These are phyloP conservation scores for Gorsachius magnificus DNA, from an alignment of 2,797 vertebrate species.

Conservation along the genomic window DNA sequence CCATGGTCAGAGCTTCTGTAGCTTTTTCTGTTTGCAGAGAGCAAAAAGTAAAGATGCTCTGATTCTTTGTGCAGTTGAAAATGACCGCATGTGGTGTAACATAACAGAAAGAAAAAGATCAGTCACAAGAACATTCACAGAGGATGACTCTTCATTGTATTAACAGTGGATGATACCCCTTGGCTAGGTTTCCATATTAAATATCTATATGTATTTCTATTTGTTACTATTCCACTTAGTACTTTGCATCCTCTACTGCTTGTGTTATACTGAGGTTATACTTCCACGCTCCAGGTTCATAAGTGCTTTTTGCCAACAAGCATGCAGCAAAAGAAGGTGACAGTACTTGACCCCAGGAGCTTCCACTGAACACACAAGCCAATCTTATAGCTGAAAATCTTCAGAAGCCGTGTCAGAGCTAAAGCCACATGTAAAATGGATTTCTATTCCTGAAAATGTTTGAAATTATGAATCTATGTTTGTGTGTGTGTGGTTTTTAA, in stretches of 20 bases:
- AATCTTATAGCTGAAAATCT: not conserved
- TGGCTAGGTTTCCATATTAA: not conserved
- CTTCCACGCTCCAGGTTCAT: not conserved
- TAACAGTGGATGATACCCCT: not conserved
- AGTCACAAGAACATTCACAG: not conserved
- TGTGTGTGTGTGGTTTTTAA: not conserved
- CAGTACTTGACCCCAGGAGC: not conserved
- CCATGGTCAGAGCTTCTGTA: not conserved
- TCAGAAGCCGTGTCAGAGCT: not conserved
- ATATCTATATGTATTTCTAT: not conserved
- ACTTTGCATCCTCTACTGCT: not conserved
- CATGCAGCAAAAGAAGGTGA: not conserved
- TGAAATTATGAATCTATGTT: not conserved
- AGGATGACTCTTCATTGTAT: not conserved
- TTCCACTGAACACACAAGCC: not conserved
- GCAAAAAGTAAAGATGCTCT: not conserved
- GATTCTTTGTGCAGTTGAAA: not conserved
- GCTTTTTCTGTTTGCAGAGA: not conserved
- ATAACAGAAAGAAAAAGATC: not conserved
- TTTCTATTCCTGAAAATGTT: not conserved
- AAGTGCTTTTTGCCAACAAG: not conserved
- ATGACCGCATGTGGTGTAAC: not conserved
- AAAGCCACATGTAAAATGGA: not conserved
- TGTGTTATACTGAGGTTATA: not conserved
- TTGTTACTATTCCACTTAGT: not conserved